Base-by-base conservation (phyloP, 1,140 invertebrate species). In the Delia radicum region DNA sequence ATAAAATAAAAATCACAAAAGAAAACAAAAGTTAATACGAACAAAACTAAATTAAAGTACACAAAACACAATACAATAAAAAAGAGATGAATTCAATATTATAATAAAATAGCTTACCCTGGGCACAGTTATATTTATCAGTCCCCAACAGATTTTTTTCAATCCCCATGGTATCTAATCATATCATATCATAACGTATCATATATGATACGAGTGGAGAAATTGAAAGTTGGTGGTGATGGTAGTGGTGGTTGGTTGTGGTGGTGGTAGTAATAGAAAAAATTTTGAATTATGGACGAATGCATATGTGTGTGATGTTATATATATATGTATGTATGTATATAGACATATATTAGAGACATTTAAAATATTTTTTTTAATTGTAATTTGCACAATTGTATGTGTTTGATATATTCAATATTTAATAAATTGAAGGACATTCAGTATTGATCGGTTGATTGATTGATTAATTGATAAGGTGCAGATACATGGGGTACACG, bases 111-210 rank as follows among this genome's bases (percentile, higher is more conserved):
- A 78, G 82, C 85, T 86, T 86, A 86, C 85, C 85, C 85, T 84
- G 76, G 85, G 85, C 78, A 86, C 85, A 79, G 85, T 86, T 80
- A 86, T 86, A 82, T 86, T 86, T 83, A 86, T 85, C 75, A 86
- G 81, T 79, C 85, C 85, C 85, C 85, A 86, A 86, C 85, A 86
- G 81, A 86, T 86, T 86, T 86, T 86, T 85, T 86, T 86, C 79
- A 86, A 83, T 78, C 85, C 85, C 85, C 85, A 86, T 84, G 85
- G 85, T 81, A 87, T 85, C 81, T 95, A 82, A 69, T 69, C 65
- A 33, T 69, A 18, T 69, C 15, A 69, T 69, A 7, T 69, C 12
- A 48, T 48, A 81, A 67, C 13, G 27, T 28, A 28, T 67, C 48
- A 55, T 55, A 21, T 67, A 33, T 29, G 13, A 10, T 28, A 29